A percentile compares a stretch with the other conserved stretches of the same genome.
Conservation (phyloP, 92 coral and sea anemone genomes). For the Scolanthus callimorphus region DNA sequence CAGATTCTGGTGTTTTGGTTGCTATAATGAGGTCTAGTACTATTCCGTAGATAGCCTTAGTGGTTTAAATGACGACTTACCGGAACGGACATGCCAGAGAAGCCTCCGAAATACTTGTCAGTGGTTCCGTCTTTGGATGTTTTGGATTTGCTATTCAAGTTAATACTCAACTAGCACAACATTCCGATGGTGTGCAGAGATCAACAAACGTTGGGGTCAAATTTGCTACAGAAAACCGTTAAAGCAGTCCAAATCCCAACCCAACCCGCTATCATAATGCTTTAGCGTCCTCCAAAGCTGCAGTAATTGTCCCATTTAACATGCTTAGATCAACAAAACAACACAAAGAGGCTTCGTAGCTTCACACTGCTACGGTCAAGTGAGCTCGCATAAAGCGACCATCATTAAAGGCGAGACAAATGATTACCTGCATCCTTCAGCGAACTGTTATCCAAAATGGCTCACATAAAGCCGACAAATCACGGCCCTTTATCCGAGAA, state of each 20-base stretch:
- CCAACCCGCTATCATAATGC: too few relatives aligned
- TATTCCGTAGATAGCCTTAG: background rate
- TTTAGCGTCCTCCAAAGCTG: constrained; percentile 13
- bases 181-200: constrained; percentile 19
- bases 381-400: constrained; percentile 30
- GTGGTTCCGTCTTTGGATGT: background rate
- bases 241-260: too few relatives aligned
- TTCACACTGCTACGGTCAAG: constrained; percentile 31
- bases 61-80: constrained; percentile 40
- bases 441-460: constrained; percentile 24
- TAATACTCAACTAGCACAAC: constrained; percentile 15
- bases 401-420: constrained; percentile 8
- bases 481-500: too few relatives aligned
- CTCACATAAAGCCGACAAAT: too few relatives aligned
- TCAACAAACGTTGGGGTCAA: constrained; percentile 5
- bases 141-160: background rate
- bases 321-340: constrained; percentile 49
- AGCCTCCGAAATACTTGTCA: constrained; percentile 11
- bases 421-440: constrained; percentile 26
- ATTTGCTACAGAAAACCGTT: constrained; percentile 8
- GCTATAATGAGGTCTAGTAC: background rate
- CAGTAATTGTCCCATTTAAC: constrained; percentile 51
- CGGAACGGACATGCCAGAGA: constrained; percentile 49
- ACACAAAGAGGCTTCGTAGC: constrained; percentile 17
- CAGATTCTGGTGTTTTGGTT: background rate